Evolutionary conservation across 30 jellyfish, hydroid and myxozoan genomes (phyloP), one percentile per base, ranked within the genome.

Genomic region (Chrysaora quinquecirrha): DNA sequence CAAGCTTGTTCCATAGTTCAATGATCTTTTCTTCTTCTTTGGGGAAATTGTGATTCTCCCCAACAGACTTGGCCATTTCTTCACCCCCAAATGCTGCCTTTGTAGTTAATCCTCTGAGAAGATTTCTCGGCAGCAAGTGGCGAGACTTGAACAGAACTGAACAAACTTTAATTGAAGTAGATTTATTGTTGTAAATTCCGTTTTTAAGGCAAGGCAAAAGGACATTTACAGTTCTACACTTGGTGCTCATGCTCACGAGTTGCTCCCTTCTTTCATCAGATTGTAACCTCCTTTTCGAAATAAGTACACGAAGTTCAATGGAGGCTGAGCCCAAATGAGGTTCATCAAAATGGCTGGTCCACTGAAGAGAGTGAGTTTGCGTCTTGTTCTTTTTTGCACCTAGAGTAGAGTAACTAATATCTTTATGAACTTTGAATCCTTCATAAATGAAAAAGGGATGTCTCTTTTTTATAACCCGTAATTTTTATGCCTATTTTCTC

Each of bases 1-100:
- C 97, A 1, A 94, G 60, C 70, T 94, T 85, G 47, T 81, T 82
- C 99, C 99, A 94, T 27, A 80, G 62, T 50, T 94, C 95, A n/a
- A 94, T 80, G 73, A 94, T 72, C 1, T 69, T 24, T 56, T 94
- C 99, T 64, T 94, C 99, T 46, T 93, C 97, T 64, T 87, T 87
- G 9, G 98, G 98, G 69, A 93, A 93, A 76, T 93, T 83, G 75
- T 86, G 76, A 62, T 65, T 65, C 28, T 93, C 98, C 33, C 92
- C 95, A 2, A 80, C 95, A 4, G 90, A 61, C 48, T 91, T 91
- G 11, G 98, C 95, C 98, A 91, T 91, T 3, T 47, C 85, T 29
- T 73, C 71, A 27, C 77, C 54, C 20, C 56, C 92, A 31, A 71
- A 76, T 21, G 64, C 21, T 14, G 75, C 12, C 12, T 52, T 52